Evolutionary conservation across 2,888 invertebrate genomes (phyloP), one percentile per base, ranked within the genome.

Genomic region (Lymantria monacha): DNA sequence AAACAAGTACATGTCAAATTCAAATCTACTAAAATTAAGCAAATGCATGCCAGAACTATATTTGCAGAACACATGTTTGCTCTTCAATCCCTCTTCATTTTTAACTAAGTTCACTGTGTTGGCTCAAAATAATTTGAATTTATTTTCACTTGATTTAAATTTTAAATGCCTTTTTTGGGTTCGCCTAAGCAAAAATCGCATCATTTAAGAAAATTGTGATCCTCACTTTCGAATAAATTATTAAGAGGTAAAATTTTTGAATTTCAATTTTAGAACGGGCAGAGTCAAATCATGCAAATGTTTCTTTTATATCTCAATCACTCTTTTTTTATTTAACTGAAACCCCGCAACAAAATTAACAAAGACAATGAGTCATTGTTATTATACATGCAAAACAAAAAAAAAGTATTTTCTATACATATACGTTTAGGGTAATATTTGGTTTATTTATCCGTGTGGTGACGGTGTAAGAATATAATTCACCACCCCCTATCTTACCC

Each of bases 21-120:
- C 46, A 49, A 53, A 53, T 57, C 51, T 49, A 48, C 13, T 30
- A 42, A 50, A 52, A 60, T 51, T 51, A 53, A 51, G 30, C 54
- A 30, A 42, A 52, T 56, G 46, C 42, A 48, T 38, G 12, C 30
- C 44, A 49, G 41, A 51, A 49, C 48, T 53, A 55, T 55, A 44
- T 53, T 57, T 43, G 45, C 36, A 3, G 22, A 12, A 43, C 53
- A 48, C 46, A 12, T 57, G 55, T 58, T 61, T 51, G 48, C 11
- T 44, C 53, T 57, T 45, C 30, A 54, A 54, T 42, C 22, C 9
- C 44, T 12, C 49, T 56, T 53, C 12, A 51, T 44, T 58, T 50
- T 15, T 33, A 43, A 33, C 30, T n/a, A 49, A 49, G 15, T 36
- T n/a, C n/a, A 30, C 37, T n/a, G 40, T 42, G 51, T 47, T 50